Evolutionary conservation across 2,113 vertebrate genomes (phyloP).

Genomic region (Canis aureus): DNA sequence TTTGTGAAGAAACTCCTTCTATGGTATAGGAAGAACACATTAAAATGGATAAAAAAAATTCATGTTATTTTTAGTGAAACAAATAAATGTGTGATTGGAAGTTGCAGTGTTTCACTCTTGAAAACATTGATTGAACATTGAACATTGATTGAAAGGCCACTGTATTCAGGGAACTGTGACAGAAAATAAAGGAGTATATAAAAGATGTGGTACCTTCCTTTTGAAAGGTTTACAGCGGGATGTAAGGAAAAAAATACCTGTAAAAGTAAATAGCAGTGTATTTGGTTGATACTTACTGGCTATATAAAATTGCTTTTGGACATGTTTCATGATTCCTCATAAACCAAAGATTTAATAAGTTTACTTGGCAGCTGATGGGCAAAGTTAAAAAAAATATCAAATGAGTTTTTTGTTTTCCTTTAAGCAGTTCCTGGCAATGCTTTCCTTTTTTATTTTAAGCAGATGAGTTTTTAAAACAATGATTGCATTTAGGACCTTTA

Average conservation of each 20-base stretch:
- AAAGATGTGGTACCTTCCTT: conserved; percentile 6
- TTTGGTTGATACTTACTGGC: conserved; percentile 82
- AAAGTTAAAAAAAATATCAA: conserved; percentile 82
- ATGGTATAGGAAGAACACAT: neutral
- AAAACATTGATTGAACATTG: conserved; percentile 4
- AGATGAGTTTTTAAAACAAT: conserved; percentile 78
- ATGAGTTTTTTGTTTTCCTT: conserved; percentile 74
- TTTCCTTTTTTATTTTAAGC: conserved; percentile 84
- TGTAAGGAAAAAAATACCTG: neutral
- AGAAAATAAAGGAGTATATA: neutral
- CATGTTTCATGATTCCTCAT: conserved; percentile 85
- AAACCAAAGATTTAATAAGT: conserved; percentile 89
- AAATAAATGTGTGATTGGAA: neutral
- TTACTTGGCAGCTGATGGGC: conserved; percentile 85
- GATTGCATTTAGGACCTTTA: conserved; percentile 76
- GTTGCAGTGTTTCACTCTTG: neutral
- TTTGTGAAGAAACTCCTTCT: conserved; percentile 1
- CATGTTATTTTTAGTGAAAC: conserved; percentile 39
- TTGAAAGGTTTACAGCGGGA: neutral
- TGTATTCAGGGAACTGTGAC: conserved; percentile 3
- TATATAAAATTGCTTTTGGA: conserved; percentile 84
- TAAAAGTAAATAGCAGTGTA: conserved; percentile 62
- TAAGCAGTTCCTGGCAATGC: conserved; percentile 79
- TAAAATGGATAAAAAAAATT: conserved; percentile 41
- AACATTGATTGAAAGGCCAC: neutral